Percentiles rank a stretch among this genome's conserved stretches.
Evolutionary conservation across 2,888 invertebrate species (phyloP).

Genomic region (Apamea anceps): DNA sequence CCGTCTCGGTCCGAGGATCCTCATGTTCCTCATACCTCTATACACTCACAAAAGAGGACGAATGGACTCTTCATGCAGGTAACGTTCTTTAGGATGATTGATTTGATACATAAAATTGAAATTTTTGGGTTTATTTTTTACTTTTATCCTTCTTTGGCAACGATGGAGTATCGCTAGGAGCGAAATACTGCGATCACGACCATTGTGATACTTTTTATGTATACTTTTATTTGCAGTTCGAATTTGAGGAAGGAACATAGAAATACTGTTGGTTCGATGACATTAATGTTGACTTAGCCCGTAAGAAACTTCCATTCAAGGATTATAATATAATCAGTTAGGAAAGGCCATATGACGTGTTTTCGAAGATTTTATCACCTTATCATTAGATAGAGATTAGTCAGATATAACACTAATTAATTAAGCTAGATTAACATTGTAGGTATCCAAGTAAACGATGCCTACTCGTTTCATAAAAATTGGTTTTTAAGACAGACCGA

Average conservation of each 20-base stretch:
- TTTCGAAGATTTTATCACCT: constrained; percentile 19
- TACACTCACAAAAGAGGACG: too few relatives aligned
- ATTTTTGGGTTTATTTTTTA: too few relatives aligned
- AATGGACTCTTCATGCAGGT: too few relatives aligned
- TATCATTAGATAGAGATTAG: constrained; percentile 27
- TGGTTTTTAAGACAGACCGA: neutral
- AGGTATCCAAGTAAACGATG: constrained; percentile 4
- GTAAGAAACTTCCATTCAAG: constrained; percentile 4
- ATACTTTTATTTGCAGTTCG: neutral
- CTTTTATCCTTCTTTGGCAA: neutral
- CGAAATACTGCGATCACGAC: neutral
- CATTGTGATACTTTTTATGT: neutral
- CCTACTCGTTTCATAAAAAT: constrained; percentile 16
- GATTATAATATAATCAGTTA: neutral
- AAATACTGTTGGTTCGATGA: neutral
- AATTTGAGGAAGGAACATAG: neutral
- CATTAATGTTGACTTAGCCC: neutral
- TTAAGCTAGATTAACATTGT: constrained; percentile 16
- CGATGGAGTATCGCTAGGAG: neutral
- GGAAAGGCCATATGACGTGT: constrained; percentile 26
- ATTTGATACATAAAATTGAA: too few relatives aligned
- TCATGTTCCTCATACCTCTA: too few relatives aligned
- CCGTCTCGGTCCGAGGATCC: too few relatives aligned
- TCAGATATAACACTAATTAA: constrained; percentile 28
- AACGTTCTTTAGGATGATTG: too few relatives aligned